Base-by-base conservation (phyloP, 2,888 invertebrate species). In the Lasioglossum zephyrum region DNA sequence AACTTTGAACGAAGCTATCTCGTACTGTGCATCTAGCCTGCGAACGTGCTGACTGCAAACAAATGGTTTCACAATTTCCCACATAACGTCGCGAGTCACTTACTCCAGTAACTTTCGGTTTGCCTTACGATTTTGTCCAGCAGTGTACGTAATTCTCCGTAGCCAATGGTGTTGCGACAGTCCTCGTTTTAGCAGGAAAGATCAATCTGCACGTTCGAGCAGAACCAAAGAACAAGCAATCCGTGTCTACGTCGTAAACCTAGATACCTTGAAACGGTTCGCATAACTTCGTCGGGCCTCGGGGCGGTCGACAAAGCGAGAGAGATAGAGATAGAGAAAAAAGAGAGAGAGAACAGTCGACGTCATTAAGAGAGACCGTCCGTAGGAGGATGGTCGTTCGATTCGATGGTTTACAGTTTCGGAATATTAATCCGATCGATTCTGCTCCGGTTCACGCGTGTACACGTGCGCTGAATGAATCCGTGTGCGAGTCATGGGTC, bases 341-440 rank as follows among this genome's bases (percentile, higher is more conserved):
- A 36, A 22, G 4, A 22, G n/a, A 53, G 3, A 9, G 26, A 63
- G 63, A 16, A 16, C 31, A 26, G 63, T 31, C 66, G 66, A 39
- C 31, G 66, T 69, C 66, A 69, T 69, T 69, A 69, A 36, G 36
- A 69, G 39, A 31, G 63, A 31, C 66, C 18, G 18, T 69, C 22
- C 66, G 66, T 69, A 69, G 22, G 69, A 69, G 69, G 69, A 69
- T 69, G 69, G n/a, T 39, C 11, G 69, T 69, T 41, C 36, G 22
- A 39, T 69, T 69, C 39, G 69, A 39, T 39, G 39, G 69, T 69
- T 69, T 69, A 69, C 69, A 69, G 69, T 69, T 69, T 39, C 69
- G 39, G 69, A 69, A 69, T 69, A 69, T 87, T 81, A 86, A 84
- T 82, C 73, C 77, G 86, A 76, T 85, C 86, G 77, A 86, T 79